Base-by-base conservation (phyloP, 1,140 invertebrate species). In the Trachelipus rathkii region DNA sequence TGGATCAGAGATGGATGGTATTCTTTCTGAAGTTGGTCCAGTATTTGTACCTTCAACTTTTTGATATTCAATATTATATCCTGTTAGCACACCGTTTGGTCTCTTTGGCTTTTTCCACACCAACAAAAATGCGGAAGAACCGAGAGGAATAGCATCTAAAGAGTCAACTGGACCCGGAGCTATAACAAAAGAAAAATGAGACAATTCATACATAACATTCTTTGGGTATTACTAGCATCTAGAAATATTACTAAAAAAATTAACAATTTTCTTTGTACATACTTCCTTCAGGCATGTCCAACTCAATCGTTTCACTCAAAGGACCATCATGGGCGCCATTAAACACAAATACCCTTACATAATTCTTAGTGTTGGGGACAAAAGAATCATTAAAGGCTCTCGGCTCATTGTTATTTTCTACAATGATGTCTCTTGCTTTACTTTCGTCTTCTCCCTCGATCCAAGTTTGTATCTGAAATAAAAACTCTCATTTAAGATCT, bases 91-190 rank as follows among this genome's bases (percentile, higher is more conserved):
- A 33, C 97, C 97, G 86, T 99, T 99, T 19, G 94, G 91, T 83
- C 96, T 92, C 21, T 93, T 88, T 0, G 97, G 97, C 83, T 92
- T 92, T 83, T 95, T 91, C 97, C 97, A 99, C 72, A 89, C 90
- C 0, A 99, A 85, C 72, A 91, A 89, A 82, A 98, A 90, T 13
- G 94, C 93, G 21, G 92, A 95, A 0, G 94, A 93, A 13, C 95
- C 95, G 83, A 95, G 88, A 0, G 93, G 92, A 82, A 91, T 90
- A 0, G 92, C 94, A 83, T 94, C 91, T 44, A 94, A 87, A n/a
- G 89, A 89, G 71, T 92, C 88, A 9, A 98, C 94, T 5, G 95
- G 91, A 11, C 94, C 95, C 0, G 96, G 96, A 24, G 91, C 91
- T 89, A 83, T 11, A 79, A 81, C 33, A 33, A 72, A 46, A 15